Conservation (phyloP, 2,797 vertebrate species). For the Muraenolepis orangiensis region DNA sequence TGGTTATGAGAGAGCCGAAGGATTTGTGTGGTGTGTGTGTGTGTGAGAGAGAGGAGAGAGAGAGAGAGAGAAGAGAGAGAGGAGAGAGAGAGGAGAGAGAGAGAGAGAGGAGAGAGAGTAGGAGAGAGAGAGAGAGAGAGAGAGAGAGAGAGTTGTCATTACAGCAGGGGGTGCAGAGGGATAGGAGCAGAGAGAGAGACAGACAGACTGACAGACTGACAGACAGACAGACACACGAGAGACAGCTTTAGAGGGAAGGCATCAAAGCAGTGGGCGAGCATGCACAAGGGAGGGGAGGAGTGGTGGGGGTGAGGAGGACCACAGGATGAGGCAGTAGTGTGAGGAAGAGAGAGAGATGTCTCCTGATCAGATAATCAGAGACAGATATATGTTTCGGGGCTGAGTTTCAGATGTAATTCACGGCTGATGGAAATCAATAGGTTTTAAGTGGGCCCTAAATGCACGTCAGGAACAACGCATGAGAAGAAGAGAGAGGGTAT, state of each 20-base stretch:
- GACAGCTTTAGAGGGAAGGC: neutral
- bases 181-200: neutral
- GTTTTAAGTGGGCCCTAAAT: neutral
- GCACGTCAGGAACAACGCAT: neutral
- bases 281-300: neutral
- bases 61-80: too few species aligned
- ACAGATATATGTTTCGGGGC: neutral
- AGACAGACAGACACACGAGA: neutral
- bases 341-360: neutral
- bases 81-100: neutral
- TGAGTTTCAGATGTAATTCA: neutral
- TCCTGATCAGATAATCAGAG: neutral
- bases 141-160: neutral
- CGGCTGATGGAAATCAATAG: neutral
- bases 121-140: neutral
- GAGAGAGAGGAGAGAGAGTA: neutral
- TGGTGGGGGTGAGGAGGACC: neutral
- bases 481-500: neutral
- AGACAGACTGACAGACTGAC: too few species aligned
- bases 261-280: neutral
- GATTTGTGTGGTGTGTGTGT: too few species aligned
- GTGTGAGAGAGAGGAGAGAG: neutral
- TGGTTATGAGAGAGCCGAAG: too few species aligned
- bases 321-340: neutral
- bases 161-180: too few species aligned